These are phyloP conservation scores for Buathra laborator DNA, from an alignment of 2,888 invertebrate species.

Conservation along the genomic window DNA sequence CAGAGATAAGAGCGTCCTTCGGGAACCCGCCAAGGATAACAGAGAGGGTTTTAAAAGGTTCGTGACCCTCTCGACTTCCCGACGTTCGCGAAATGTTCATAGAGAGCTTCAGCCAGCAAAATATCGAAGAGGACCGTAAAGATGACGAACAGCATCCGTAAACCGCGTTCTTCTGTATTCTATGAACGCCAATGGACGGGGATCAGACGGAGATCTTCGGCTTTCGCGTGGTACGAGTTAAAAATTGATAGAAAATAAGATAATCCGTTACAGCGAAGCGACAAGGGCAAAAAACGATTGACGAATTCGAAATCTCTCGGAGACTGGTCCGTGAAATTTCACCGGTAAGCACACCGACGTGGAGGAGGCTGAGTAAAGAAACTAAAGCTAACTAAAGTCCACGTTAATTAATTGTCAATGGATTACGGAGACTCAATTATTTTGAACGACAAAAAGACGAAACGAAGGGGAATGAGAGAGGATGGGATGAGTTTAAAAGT, in stretches of 20 bases:
- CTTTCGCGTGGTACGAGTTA: no score
- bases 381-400: slow-evolving; percentile 10
- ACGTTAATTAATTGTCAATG: slow-evolving; percentile 54
- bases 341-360: slow-evolving; percentile 8
- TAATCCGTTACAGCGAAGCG: no score
- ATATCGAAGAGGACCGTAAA: neutral
- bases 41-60: slow-evolving; percentile 79
- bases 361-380: neutral
- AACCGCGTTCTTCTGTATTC: neutral
- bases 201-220: no score
- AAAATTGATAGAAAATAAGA: no score
- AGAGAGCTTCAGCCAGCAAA: neutral
- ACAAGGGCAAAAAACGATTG: neutral
- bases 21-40: slow-evolving; percentile 80
- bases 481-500: slow-evolving; percentile 35
- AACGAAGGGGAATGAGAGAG: slow-evolving; percentile 3
- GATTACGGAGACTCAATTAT: slow-evolving; percentile 51
- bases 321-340: slow-evolving; percentile 3
- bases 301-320: neutral
- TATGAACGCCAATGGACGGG: neutral
- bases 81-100: slow-evolving; percentile 21
- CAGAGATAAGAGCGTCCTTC: slow-evolving; percentile 79
- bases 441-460: slow-evolving; percentile 11
- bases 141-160: neutral
- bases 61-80: slow-evolving; percentile 57